Percentiles rank a stretch among this genome's conserved stretches.
Evolutionary conservation across 1,140 invertebrate species (phyloP).

Genomic region (Euwallacea fornicatus): DNA sequence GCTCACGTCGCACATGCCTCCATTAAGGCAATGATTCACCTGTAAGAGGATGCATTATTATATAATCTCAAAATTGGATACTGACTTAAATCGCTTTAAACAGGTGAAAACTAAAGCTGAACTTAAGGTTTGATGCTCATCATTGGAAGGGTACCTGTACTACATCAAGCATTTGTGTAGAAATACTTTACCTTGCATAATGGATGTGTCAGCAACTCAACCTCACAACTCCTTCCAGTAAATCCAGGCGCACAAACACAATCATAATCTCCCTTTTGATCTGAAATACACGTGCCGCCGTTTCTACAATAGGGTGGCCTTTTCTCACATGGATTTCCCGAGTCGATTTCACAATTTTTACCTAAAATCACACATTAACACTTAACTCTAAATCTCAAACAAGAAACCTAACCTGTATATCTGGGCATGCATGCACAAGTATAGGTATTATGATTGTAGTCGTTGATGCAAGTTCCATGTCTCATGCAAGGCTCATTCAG

Average conservation of each 20-base stretch:
- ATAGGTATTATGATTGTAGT: constrained; percentile 69
- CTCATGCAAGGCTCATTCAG: constrained; percentile 77
- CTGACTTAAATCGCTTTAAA: no score
- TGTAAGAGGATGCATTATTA: neutral
- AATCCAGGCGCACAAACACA: constrained; percentile 77
- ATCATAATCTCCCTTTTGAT: constrained; percentile 71
- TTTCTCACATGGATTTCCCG: constrained; percentile 67
- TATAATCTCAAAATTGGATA: no score
- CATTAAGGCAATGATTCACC: constrained; percentile 72
- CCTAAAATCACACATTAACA: constrained; percentile 54
- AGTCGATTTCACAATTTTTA: constrained; percentile 82
- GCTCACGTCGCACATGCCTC: constrained; percentile 66
- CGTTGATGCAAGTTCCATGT: constrained; percentile 75
- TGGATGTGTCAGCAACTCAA: constrained; percentile 66
- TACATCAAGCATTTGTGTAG: no score
- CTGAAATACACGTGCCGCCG: constrained; percentile 73
- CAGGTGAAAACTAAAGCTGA: no score
- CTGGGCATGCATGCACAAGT: constrained; percentile 76
- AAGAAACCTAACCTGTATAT: constrained; percentile 32
- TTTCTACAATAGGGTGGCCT: constrained; percentile 63
- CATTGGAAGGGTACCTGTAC: no score
- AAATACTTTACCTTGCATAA: constrained; percentile 60
- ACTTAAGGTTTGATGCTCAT: no score
- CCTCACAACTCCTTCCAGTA: constrained; percentile 74
- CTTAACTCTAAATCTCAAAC: neutral